Percentiles rank a stretch among this genome's conserved stretches.
phyloP scores from a whole-genome alignment of 1,140 invertebrate genomes.

The Drosophila suzukii region DNA sequence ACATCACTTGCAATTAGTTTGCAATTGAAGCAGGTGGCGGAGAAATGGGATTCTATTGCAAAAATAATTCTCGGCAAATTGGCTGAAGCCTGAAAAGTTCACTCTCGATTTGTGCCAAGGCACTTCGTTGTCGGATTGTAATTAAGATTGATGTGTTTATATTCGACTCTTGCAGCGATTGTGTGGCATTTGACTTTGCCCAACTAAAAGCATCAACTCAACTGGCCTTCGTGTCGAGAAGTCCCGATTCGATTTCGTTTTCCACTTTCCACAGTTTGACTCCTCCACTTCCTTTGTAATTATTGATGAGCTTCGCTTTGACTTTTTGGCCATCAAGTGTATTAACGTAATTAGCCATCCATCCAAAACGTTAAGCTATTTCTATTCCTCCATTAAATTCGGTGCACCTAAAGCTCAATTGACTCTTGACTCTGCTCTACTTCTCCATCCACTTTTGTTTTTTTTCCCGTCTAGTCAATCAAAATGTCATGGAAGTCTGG shows the following conservation, averaged over 20 bases:
- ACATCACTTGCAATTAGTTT: conserved; percentile 72
- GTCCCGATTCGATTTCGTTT: conserved; percentile 23
- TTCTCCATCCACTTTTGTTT: no score
- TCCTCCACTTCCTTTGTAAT: conserved; percentile 26
- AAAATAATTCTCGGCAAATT: conserved; percentile 32
- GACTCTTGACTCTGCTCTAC: conserved; percentile 7
- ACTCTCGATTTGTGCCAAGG: conserved; percentile 47
- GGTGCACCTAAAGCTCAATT: conserved; percentile 22
- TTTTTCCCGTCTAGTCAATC: conserved; percentile 24
- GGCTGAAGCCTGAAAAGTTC: conserved; percentile 31
- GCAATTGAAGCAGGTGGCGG: conserved; percentile 52
- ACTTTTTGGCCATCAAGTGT: conserved; percentile 44
- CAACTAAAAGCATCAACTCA: conserved; percentile 10
- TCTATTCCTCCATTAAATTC: background rate
- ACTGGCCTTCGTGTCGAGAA: conserved; percentile 28
- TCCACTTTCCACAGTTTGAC: conserved; percentile 16
- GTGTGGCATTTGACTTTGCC: conserved; percentile 15
- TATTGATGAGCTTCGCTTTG: conserved; percentile 54
- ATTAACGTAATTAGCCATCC: conserved; percentile 53
- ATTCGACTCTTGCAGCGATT: conserved; percentile 15
- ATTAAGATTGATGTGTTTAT: conserved; percentile 81
- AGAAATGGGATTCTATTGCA: conserved; percentile 21
- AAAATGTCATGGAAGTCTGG: conserved; percentile 34
- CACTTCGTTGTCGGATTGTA: conserved; percentile 63
- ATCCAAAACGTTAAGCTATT: background rate